A percentile compares a stretch with the other conserved stretches of the same genome.
Evolutionary conservation across 92 coral and sea anemone species (phyloP).

Genomic region (Porites cylindrica): DNA sequence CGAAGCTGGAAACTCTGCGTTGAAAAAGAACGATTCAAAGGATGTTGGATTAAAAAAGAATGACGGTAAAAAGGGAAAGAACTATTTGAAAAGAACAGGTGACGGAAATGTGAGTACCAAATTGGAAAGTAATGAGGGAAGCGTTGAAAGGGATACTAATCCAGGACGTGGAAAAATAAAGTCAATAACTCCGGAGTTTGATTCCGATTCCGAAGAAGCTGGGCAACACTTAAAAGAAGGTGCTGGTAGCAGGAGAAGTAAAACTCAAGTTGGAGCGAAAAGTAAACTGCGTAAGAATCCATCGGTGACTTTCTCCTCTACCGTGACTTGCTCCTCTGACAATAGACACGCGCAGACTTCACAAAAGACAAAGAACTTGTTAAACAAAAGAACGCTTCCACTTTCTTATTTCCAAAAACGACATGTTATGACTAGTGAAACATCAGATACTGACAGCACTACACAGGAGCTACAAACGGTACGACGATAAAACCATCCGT

Average conservation of each 20-base stretch:
- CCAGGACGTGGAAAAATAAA: not conserved
- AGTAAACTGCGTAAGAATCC: slow-evolving; percentile 66
- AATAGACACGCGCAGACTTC: not conserved
- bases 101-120: not conserved
- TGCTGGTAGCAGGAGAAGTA: slow-evolving; percentile 34
- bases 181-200: not conserved
- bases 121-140: not conserved
- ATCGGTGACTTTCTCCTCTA: slow-evolving; percentile 85
- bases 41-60: slow-evolving; percentile 23
- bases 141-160: not conserved
- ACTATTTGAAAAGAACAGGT: not conserved
- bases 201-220: slow-evolving; percentile 15
- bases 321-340: slow-evolving; percentile 61
- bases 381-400: slow-evolving; percentile 46
- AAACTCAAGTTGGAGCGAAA: slow-evolving; percentile 28
- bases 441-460: slow-evolving; percentile 88
- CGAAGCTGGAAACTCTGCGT: not conserved
- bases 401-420: slow-evolving; percentile 12
- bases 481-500: slow-evolving; percentile 32
- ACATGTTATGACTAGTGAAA: slow-evolving; percentile 72
- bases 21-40: slow-evolving; percentile 6
- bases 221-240: not conserved
- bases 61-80: slow-evolving; percentile 26
- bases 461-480: slow-evolving; percentile 75
- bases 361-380: slow-evolving; percentile 55